These are phyloP conservation scores for Hipposideros armiger DNA, from an alignment of 2,113 vertebrate species.

Conservation along the genomic window DNA sequence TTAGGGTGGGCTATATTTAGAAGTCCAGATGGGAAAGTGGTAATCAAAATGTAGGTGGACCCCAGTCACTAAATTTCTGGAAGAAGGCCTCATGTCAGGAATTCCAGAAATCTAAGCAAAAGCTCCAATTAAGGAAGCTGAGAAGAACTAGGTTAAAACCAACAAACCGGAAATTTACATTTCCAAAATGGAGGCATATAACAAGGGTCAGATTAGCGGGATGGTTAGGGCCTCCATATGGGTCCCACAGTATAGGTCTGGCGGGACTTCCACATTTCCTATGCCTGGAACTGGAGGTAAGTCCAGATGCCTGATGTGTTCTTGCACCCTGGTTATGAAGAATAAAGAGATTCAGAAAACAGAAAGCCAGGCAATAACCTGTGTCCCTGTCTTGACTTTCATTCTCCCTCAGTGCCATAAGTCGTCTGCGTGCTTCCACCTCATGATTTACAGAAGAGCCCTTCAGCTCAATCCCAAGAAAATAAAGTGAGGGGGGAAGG, in stretches of 20 bases:
- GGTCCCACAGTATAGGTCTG: neutral
- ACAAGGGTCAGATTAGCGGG: neutral
- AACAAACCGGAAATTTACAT: neutral
- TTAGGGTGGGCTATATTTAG: neutral
- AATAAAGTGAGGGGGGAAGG: neutral
- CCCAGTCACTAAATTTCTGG: neutral
- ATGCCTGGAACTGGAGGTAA: neutral
- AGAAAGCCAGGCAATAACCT: neutral
- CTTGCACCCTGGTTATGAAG: neutral
- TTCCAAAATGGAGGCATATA: slow-evolving; percentile 14
- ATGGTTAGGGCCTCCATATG: neutral
- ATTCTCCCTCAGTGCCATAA: neutral
- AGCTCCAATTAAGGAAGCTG: neutral
- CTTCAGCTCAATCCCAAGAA: neutral
- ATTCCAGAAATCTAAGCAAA: slow-evolving; percentile 34
- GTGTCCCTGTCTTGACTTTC: neutral
- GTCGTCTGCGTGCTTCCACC: neutral
- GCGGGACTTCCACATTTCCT: neutral
- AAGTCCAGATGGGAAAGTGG: neutral
- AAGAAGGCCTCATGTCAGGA: neutral
- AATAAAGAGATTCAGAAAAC: neutral
- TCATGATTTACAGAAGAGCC: neutral
- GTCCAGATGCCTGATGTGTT: neutral
- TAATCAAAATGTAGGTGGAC: neutral
- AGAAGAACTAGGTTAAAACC: neutral